Evolutionary conservation across 2,888 invertebrate species (phyloP).

Genomic region (Rotaria sp.): DNA sequence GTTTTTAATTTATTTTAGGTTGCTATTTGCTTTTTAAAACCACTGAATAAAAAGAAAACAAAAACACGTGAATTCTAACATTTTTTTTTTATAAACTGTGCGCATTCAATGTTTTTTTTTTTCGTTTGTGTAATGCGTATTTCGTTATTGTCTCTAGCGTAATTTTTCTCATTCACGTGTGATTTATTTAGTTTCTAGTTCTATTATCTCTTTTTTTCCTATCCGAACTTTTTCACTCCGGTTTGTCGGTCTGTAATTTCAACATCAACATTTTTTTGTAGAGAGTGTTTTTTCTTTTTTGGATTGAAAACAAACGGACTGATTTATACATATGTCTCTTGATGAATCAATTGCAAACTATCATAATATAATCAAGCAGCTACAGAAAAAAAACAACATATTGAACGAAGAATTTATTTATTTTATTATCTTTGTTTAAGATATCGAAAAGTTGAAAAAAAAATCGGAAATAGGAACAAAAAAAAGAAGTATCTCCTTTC

Average conservation of each 20-base stretch:
- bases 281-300: background rate
- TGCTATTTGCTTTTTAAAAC: constrained; percentile 2
- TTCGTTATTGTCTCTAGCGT: background rate
- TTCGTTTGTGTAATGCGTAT: background rate
- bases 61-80: background rate
- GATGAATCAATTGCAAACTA: background rate
- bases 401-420: background rate
- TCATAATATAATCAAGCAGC: background rate
- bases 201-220: background rate
- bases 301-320: background rate
- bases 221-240: background rate
- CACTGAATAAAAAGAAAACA: background rate
- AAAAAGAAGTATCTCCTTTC: background rate
- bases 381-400: background rate
- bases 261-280: constrained; percentile 17
- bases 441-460: background rate
- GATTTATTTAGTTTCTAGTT: background rate
- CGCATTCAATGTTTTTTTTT: background rate
- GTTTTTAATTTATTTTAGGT: background rate
- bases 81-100: background rate
- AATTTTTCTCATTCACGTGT: background rate
- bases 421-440: background rate
- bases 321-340: background rate
- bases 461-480: background rate
- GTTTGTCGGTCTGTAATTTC: background rate